Percentiles rank a stretch among this genome's conserved stretches.
Evolutionary conservation across 2,113 vertebrate genomes (phyloP).

Genomic region (Eleginops maclovinus): DNA sequence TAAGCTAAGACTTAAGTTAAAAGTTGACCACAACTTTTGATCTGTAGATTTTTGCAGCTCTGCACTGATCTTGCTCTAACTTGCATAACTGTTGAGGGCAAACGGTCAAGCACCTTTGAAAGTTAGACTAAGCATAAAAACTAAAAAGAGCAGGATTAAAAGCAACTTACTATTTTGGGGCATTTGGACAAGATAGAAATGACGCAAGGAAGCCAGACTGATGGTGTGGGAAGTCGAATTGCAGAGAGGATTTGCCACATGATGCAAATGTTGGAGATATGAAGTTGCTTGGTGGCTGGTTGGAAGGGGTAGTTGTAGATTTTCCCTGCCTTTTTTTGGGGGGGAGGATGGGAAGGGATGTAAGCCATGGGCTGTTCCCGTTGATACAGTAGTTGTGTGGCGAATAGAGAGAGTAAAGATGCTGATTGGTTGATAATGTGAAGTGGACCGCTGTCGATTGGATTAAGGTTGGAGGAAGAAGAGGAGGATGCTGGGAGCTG

Average conservation of each 20-base stretch:
- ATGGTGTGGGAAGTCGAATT: slow-evolving; percentile 99
- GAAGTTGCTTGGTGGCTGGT: slow-evolving; percentile 95
- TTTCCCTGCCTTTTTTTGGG: slow-evolving; percentile 93
- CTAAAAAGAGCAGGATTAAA: slow-evolving; percentile 96
- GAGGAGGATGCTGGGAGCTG: slow-evolving; percentile 95
- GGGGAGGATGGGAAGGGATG: slow-evolving; percentile 88
- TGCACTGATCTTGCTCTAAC: slow-evolving; percentile 49
- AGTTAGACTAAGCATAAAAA: slow-evolving; percentile 80
- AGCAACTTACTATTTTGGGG: slow-evolving; percentile 98
- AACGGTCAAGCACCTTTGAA: slow-evolving; percentile 91
- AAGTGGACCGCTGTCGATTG: slow-evolving; percentile 95
- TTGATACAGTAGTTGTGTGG: slow-evolving; percentile 93
- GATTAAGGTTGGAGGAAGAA: slow-evolving; percentile 94
- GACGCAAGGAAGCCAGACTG: slow-evolving; percentile 98
- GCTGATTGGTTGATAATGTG: slow-evolving; percentile 97
- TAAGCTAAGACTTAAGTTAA: slow-evolving; percentile 27
- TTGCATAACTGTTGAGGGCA: slow-evolving; percentile 67
- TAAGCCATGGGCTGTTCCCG: slow-evolving; percentile 98
- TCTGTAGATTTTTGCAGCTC: slow-evolving; percentile 54
- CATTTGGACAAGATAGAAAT: slow-evolving; percentile 99
- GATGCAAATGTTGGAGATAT: slow-evolving; percentile 90
- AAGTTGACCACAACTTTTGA: slow-evolving; percentile 53
- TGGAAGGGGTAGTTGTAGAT: slow-evolving; percentile 89
- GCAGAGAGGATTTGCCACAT: slow-evolving; percentile 99
- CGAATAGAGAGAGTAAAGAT: slow-evolving; percentile 94